These are phyloP conservation scores for Metopolophium dirhodum DNA, from an alignment of 1,140 invertebrate species.

Conservation along the genomic window DNA sequence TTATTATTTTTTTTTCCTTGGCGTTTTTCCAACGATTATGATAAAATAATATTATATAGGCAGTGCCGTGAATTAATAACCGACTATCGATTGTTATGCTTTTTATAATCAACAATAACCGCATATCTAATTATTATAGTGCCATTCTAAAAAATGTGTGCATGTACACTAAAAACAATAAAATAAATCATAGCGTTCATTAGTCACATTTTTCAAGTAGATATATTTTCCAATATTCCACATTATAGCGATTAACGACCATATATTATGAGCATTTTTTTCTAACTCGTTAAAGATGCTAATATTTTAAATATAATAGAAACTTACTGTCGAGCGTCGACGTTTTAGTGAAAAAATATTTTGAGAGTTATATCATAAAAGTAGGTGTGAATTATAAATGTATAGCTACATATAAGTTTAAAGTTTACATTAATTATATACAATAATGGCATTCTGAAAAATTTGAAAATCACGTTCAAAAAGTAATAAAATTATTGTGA, in stretches of 20 bases:
- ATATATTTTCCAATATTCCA: not conserved
- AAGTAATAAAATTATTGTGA: no score
- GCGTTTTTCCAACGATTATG: not conserved
- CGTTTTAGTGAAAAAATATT: not conserved
- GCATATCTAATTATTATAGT: not conserved
- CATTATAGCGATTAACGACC: not conserved
- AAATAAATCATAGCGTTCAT: not conserved
- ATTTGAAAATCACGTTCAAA: no score
- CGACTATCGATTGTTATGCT: not conserved
- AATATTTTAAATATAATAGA: not conserved
- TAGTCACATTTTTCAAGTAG: not conserved
- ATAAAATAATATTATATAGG: not conserved
- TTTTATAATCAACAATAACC: conserved; percentile 11
- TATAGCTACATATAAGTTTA: not conserved
- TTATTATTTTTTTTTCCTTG: conserved; percentile 13
- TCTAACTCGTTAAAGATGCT: not conserved
- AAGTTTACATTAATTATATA: not conserved
- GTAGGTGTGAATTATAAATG: not conserved
- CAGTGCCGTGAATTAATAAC: not conserved
- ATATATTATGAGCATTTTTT: not conserved
- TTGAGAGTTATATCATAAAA: not conserved
- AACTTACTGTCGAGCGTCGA: not conserved
- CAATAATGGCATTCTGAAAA: not conserved
- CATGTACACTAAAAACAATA: not conserved
- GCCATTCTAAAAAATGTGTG: not conserved